Conservation (phyloP, 2,888 invertebrate species). For the Drosophila histrio region DNA sequence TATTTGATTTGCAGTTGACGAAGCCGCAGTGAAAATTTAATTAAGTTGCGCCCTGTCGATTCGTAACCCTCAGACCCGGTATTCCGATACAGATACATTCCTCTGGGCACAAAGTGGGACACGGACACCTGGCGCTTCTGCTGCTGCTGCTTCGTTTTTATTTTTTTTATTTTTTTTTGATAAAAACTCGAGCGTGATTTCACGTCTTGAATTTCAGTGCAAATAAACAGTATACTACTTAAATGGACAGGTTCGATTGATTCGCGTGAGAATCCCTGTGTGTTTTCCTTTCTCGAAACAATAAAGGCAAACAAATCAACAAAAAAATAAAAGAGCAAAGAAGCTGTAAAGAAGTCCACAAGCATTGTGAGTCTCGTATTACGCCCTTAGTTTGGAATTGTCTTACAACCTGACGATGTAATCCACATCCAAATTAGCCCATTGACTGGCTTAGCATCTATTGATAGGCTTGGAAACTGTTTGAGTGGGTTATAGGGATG, state of each 20-base stretch:
- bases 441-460: slow-evolving; percentile 41
- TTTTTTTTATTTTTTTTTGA: slow-evolving; percentile 15
- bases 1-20: slow-evolving; percentile 64
- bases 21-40: slow-evolving; percentile 82
- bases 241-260: slow-evolving; percentile 64
- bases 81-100: slow-evolving; percentile 23
- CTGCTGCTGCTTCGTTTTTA: background rate
- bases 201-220: slow-evolving; percentile 73
- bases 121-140: slow-evolving; percentile 39
- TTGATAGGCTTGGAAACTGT: slow-evolving; percentile 54
- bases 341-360: background rate
- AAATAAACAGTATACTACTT: slow-evolving; percentile 60
- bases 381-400: slow-evolving; percentile 68
- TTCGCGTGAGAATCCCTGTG: slow-evolving; percentile 70
- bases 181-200: slow-evolving; percentile 64
- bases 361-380: slow-evolving; percentile 51
- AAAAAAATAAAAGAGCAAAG: slow-evolving; percentile 22
- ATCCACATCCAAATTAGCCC: slow-evolving; percentile 47
- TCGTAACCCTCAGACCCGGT: slow-evolving; percentile 8
- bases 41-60: slow-evolving; percentile 70
- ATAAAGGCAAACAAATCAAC: slow-evolving; percentile 35
- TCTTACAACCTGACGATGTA: slow-evolving; percentile 56
- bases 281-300: slow-evolving; percentile 67
- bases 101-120: slow-evolving; percentile 5
- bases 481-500: slow-evolving; percentile 19